phyloP scores from a whole-genome alignment of 2,113 vertebrate genomes.

The Eclectus roratus region DNA sequence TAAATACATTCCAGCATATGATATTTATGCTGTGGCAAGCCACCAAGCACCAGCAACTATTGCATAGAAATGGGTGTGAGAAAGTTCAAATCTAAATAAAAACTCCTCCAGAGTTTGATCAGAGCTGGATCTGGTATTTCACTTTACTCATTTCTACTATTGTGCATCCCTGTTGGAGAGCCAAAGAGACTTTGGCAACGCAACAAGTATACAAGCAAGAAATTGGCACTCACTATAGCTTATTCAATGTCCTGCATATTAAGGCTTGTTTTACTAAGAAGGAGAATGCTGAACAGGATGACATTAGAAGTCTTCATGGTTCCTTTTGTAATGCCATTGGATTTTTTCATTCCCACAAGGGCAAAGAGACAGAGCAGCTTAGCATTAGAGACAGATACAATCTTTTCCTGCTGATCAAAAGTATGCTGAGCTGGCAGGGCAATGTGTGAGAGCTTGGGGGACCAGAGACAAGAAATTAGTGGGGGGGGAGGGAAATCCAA shows the following conservation, averaged over 20 bases:
- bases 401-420: background rate
- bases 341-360: conserved; percentile 13
- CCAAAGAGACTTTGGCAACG: conserved; percentile 50
- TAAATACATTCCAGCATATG: conserved; percentile 8
- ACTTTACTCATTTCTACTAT: conserved; percentile 52
- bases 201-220: conserved; percentile 26
- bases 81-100: conserved; percentile 64
- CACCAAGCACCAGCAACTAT: background rate
- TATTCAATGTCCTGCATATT: conserved; percentile 45
- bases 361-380: background rate
- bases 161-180: conserved; percentile 48
- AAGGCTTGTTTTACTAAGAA: conserved; percentile 45
- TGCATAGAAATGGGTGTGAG: conserved; percentile 39
- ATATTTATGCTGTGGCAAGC: background rate
- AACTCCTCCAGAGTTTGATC: conserved; percentile 28
- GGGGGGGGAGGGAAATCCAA: background rate
- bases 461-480: background rate
- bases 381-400: background rate
- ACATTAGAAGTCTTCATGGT: conserved; percentile 22
- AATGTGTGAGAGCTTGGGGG: background rate
- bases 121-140: conserved; percentile 50
- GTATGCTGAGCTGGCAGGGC: background rate
- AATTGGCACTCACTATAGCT: background rate
- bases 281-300: conserved; percentile 29
- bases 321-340: conserved; percentile 7